phyloP scores from a whole-genome alignment of 2,797 vertebrate species.

The Gouania willdenowi region DNA sequence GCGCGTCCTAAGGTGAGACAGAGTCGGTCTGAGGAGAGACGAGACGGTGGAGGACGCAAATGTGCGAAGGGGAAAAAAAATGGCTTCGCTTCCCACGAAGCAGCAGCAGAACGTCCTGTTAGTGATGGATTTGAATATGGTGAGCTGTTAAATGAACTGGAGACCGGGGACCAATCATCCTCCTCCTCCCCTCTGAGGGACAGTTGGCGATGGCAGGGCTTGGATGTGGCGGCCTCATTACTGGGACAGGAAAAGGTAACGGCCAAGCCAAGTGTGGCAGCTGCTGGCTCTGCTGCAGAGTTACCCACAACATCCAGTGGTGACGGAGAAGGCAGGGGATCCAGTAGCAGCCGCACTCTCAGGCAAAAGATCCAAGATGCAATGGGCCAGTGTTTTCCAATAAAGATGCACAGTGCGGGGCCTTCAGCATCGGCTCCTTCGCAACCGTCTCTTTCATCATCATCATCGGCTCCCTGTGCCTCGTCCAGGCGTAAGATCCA shows the following conservation, averaged over 20 bases:
- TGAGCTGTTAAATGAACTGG: slow-evolving; percentile 65
- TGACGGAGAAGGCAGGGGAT: slow-evolving; percentile 66
- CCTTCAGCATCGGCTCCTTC: slow-evolving; percentile 31
- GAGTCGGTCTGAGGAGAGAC: slow-evolving; percentile 78
- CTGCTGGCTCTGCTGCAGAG: slow-evolving; percentile 31
- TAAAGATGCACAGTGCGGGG: slow-evolving; percentile 67
- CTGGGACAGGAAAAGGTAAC: slow-evolving; percentile 41
- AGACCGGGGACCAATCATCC: slow-evolving; percentile 54
- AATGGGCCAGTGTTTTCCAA: slow-evolving; percentile 83
- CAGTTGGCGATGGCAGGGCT: slow-evolving; percentile 56
- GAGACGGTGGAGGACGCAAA: slow-evolving; percentile 64
- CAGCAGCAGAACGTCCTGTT: slow-evolving; percentile 64
- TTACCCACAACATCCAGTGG: slow-evolving; percentile 15
- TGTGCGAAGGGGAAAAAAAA: slow-evolving; percentile 73
- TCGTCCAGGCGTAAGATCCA: slow-evolving; percentile 80
- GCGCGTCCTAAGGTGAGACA: slow-evolving; percentile 82
- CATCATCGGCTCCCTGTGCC: slow-evolving; percentile 48
- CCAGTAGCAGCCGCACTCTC: slow-evolving; percentile 68
- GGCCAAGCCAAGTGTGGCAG: slow-evolving; percentile 26
- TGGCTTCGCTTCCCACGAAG: slow-evolving; percentile 47
- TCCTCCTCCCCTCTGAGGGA: slow-evolving; percentile 58
- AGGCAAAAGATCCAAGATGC: slow-evolving; percentile 85
- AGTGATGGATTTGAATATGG: slow-evolving; percentile 81
- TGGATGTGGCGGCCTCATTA: slow-evolving; percentile 47
- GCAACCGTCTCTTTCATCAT: slow-evolving; percentile 49